phyloP scores from a whole-genome alignment of 1,140 invertebrate genomes.

The Agrypnia vestita region DNA sequence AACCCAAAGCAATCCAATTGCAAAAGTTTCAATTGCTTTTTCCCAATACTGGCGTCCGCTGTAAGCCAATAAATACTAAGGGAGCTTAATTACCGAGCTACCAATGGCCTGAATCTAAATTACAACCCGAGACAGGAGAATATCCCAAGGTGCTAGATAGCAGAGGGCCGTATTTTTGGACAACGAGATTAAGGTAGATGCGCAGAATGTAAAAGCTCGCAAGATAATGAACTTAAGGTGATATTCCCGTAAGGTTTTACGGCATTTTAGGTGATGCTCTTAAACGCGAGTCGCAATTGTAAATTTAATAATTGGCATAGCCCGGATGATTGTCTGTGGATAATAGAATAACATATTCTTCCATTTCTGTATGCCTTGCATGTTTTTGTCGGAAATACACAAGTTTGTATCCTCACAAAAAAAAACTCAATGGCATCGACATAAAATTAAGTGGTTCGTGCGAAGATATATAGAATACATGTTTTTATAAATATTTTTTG shows the following conservation, averaged over 20 bases:
- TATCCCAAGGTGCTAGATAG: constrained; percentile 44
- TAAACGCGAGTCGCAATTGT: constrained; percentile 46
- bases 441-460: too few relatives aligned
- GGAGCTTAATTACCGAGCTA: constrained; percentile 59
- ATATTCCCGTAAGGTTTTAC: constrained; percentile 57
- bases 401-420: too few relatives aligned
- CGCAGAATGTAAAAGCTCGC: constrained; percentile 58
- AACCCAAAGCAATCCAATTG: constrained; percentile 27
- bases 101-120: constrained; percentile 61
- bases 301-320: constrained; percentile 28
- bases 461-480: too few relatives aligned
- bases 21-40: constrained; percentile 45
- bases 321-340: constrained; percentile 3
- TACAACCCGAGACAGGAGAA: constrained; percentile 58
- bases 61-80: constrained; percentile 61
- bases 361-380: too few relatives aligned
- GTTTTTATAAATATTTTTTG: too few relatives aligned
- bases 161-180: constrained; percentile 59
- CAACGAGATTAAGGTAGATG: constrained; percentile 61
- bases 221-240: constrained; percentile 60
- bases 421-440: too few relatives aligned
- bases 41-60: constrained; percentile 53
- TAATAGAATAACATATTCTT: too few relatives aligned
- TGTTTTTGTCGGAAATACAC: too few relatives aligned
- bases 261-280: constrained; percentile 56